phyloP scores from a whole-genome alignment of 1,140 invertebrate genomes.

The Drosophila equinoxialis region DNA sequence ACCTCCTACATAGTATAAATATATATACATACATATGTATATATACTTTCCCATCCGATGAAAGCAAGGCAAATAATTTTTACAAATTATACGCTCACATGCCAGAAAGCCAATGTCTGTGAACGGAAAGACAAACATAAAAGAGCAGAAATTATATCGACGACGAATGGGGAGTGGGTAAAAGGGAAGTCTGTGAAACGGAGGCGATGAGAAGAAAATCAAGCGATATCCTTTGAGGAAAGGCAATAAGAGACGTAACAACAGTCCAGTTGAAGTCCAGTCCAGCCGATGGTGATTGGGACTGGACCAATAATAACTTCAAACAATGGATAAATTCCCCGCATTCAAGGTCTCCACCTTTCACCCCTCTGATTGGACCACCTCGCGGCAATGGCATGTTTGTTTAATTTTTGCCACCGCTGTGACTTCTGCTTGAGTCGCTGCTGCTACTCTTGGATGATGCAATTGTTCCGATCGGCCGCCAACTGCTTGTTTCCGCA shows the following conservation, averaged over 20 bases:
- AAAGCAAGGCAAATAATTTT: slow-evolving; percentile 77
- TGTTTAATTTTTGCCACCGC: slow-evolving; percentile 77
- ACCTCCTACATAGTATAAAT: neutral
- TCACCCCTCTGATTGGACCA: neutral
- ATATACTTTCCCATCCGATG: slow-evolving; percentile 60
- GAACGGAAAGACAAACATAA: slow-evolving; percentile 63
- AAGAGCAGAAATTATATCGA: slow-evolving; percentile 50
- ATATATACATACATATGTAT: slow-evolving; percentile 2
- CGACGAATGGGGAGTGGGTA: slow-evolving; percentile 13
- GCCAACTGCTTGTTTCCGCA: slow-evolving; percentile 76
- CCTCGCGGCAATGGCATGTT: slow-evolving; percentile 54
- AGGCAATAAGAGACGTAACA: slow-evolving; percentile 46
- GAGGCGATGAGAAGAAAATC: slow-evolving; percentile 35
- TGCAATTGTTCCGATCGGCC: slow-evolving; percentile 77
- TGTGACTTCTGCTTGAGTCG: slow-evolving; percentile 50
- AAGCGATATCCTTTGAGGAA: slow-evolving; percentile 59
- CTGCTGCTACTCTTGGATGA: slow-evolving; percentile 24
- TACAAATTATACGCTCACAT: slow-evolving; percentile 80
- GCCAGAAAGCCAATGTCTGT: slow-evolving; percentile 72
- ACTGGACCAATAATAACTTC: slow-evolving; percentile 76
- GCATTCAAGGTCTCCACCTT: neutral
- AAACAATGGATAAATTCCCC: slow-evolving; percentile 65
- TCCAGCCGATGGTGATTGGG: slow-evolving; percentile 58
- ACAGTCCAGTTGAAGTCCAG: slow-evolving; percentile 13
- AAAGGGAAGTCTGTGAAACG: neutral